Conservation (phyloP, 2,113 vertebrate genomes). For the Oryzias melastigma region DNA sequence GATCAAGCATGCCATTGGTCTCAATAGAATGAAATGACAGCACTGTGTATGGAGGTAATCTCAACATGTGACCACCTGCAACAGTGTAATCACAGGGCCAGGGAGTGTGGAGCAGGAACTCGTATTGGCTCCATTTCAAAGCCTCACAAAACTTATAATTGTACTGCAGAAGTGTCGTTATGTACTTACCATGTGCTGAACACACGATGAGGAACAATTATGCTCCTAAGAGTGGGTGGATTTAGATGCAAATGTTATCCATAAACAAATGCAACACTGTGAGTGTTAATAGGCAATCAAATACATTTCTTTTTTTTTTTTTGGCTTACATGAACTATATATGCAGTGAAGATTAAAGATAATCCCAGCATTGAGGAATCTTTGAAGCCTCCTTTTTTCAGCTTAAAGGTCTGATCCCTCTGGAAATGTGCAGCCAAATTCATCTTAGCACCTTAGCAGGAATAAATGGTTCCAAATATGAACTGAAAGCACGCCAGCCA, state of each 20-base stretch:
- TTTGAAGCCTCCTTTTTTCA: background rate
- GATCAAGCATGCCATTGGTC: conserved; percentile 66
- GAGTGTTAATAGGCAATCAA: background rate
- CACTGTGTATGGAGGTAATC: conserved; percentile 41
- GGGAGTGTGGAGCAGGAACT: conserved; percentile 37
- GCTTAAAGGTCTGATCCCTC: background rate
- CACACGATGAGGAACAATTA: background rate
- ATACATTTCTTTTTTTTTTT: background rate
- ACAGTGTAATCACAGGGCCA: conserved; percentile 56
- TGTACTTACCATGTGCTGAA: background rate
- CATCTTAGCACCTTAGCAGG: background rate
- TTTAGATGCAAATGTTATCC: background rate
- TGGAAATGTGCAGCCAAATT: background rate
- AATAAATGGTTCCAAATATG: conserved; percentile 1
- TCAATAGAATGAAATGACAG: conserved; percentile 69
- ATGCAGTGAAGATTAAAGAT: background rate
- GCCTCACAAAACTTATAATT: conserved; percentile 14
- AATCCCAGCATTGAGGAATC: background rate
- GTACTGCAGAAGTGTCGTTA: conserved; percentile 1
- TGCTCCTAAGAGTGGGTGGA: background rate
- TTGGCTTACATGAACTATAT: background rate
- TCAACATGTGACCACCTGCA: conserved; percentile 64
- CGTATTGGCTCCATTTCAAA: conserved; percentile 36
- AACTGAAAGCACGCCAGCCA: background rate
- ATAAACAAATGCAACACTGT: background rate